Evolutionary conservation across 1,140 invertebrate genomes (phyloP).

Genomic region (Drosophila sturtevanti): DNA sequence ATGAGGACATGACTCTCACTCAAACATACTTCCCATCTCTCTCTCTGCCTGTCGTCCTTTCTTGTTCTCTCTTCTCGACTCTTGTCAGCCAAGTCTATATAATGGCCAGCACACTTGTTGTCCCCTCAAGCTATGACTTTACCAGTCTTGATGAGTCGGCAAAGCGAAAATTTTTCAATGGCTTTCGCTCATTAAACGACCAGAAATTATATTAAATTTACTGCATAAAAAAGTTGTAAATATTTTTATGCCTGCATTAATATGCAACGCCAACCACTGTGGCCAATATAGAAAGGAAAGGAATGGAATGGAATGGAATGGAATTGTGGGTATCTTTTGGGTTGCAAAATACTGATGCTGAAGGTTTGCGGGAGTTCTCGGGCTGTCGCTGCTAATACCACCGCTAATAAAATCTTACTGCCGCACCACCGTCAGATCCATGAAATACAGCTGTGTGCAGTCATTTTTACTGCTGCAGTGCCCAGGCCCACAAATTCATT

Average conservation of each 20-base stretch:
- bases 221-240: slow-evolving; percentile 80
- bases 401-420: slow-evolving; percentile 81
- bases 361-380: slow-evolving; percentile 15
- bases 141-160: slow-evolving; percentile 50
- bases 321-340: neutral
- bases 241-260: slow-evolving; percentile 81
- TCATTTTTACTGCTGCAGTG: slow-evolving; percentile 77
- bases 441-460: slow-evolving; percentile 80
- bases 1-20: slow-evolving; percentile 43
- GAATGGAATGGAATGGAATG: neutral
- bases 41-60: too few species aligned
- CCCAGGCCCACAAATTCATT: slow-evolving; percentile 27
- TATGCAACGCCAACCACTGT: slow-evolving; percentile 78
- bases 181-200: slow-evolving; percentile 68
- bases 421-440: slow-evolving; percentile 63
- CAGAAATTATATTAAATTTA: slow-evolving; percentile 80
- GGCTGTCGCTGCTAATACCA: slow-evolving; percentile 74
- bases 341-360: slow-evolving; percentile 4
- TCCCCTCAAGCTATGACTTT: slow-evolving; percentile 42
- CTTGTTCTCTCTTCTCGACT: neutral
- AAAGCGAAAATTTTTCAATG: slow-evolving; percentile 66
- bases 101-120: slow-evolving; percentile 71
- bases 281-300: neutral
- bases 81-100: neutral
- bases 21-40: neutral